These are phyloP conservation scores for Alviniconcha strummeri DNA, from an alignment of 2,888 invertebrate genomes.

Conservation along the genomic window DNA sequence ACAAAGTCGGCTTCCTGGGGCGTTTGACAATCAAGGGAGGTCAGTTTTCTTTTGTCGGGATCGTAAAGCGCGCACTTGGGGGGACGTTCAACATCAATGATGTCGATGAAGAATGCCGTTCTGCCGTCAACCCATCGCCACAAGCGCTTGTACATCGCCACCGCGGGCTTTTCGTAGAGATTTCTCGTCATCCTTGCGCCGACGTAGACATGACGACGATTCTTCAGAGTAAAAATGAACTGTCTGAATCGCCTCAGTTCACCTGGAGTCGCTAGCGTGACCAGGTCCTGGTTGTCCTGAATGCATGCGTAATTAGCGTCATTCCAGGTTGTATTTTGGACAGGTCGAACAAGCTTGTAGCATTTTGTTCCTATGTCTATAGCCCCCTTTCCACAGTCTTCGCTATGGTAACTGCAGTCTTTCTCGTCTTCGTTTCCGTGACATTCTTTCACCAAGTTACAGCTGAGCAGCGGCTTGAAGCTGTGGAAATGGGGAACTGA, in stretches of 20 bases:
- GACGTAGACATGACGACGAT: background rate
- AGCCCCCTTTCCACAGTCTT: background rate
- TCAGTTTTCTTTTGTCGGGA: background rate
- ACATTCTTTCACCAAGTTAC: slow-evolving; percentile 15
- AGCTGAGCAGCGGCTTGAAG: background rate
- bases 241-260: background rate
- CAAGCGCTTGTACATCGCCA: too few species aligned
- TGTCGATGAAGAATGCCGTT: background rate
- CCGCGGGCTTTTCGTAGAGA: too few species aligned
- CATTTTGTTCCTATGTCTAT: slow-evolving; percentile 11
- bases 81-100: background rate
- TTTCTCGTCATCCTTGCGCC: background rate
- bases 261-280: too few species aligned
- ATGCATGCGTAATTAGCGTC: background rate
- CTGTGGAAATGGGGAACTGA: background rate
- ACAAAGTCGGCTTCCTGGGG: background rate
- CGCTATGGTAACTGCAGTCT: background rate
- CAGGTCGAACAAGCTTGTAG: too few species aligned
- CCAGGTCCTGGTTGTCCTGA: too few species aligned
- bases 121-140: background rate
- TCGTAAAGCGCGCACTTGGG: background rate
- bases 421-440: background rate
- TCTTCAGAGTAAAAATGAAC: background rate
- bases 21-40: background rate
- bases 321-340: background rate